Base-by-base conservation (phyloP, 2,113 vertebrate species). In the Microcebus jonahi region DNA sequence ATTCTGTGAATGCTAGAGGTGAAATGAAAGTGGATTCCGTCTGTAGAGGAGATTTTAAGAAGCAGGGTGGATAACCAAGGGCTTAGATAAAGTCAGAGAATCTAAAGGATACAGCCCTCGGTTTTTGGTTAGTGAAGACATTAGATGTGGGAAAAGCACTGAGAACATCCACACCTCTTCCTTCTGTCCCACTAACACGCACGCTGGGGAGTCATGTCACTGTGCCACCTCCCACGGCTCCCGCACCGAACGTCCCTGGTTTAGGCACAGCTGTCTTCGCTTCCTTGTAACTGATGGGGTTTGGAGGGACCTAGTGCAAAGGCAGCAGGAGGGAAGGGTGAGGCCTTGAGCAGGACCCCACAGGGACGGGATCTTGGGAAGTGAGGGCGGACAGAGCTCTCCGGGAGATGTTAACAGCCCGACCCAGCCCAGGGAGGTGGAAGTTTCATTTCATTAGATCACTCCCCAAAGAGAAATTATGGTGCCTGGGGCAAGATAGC, bases 21-120 rank as follows among this genome's bases (percentile, higher is more conserved):
- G 90, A 94, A 93, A 90, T 50, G 34, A 93, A 95, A 91, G 50
- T 31, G 34, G 50, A 75, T 90, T 82, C n/a, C 45, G 79, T 93
- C 80, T 31, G 34, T 4, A 53, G n/a, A 85, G 61, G 77, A 50
- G 10, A 80, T 86, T 93, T 92, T 57, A 57, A 61, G 90, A 90
- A 80, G 80, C 53, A 91, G 36, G 42, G 61, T 88, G 50, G 76
- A 75, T 71, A 76, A 55, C 7, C 77, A 89, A 89, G 27, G n/a
- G 55, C 6, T 34, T 71, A 42, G 63, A 48, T 71, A 6, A 90
- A 76, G 42, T 61, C 55, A 45, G 27, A 88, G 67, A 68, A 65
- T 57, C 67, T 29, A 61, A 85, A 63, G 45, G 73, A 59, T 63
- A 31, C 17, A 48, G 3, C 20, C 6, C 6, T 96, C 82, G 55